Evolutionary conservation across 2,113 vertebrate species (phyloP), one percentile per base, ranked within the genome.

Genomic region (Neotoma lepida): DNA sequence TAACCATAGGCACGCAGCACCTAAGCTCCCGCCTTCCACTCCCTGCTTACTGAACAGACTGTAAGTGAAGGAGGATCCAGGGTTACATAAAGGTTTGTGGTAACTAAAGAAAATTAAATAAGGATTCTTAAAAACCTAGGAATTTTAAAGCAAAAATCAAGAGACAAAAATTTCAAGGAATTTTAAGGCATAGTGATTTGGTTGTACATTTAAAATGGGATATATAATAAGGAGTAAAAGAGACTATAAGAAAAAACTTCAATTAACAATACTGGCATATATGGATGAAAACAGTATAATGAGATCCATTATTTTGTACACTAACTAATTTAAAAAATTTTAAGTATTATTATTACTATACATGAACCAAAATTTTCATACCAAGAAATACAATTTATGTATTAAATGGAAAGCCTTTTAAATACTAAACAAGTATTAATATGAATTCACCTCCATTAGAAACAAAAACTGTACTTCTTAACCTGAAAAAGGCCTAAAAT

Each of bases 311-410:
- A 64, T 26, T 87, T 73, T 28, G 15, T 73, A 84, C 5, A 54
- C 51, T 33, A 73, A 73, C 46, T 46, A 63, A 66, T 35, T 66
- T 66, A 9, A 70, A 49, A 22, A 13, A 7, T 33, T 33, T 46
- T 64, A 64, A 66, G 41, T 64, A 70, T 35, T 51, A 51, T 24
- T 86, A 68, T 35, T 86, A 66, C 18, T 86, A 64, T 2, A 66
- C 77, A 93, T n/a, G 51, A 92, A 93, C 14, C 87, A 92, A 92
- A 17, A 82, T 64, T 94, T 95, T 80, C 49, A 81, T 26, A 28
- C 84, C 54, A 89, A 93, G 46, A 93, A 30, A 94, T 41, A 10
- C 35, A 96, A 88, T 10, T 90, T 70, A 33, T 86, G 89, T 22
- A 64, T 85, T 64, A 41, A 64, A 17, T 44, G 10, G 14, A 63